Evolutionary conservation across 2,797 vertebrate genomes (phyloP).

Genomic region (Sebastes elongatus): DNA sequence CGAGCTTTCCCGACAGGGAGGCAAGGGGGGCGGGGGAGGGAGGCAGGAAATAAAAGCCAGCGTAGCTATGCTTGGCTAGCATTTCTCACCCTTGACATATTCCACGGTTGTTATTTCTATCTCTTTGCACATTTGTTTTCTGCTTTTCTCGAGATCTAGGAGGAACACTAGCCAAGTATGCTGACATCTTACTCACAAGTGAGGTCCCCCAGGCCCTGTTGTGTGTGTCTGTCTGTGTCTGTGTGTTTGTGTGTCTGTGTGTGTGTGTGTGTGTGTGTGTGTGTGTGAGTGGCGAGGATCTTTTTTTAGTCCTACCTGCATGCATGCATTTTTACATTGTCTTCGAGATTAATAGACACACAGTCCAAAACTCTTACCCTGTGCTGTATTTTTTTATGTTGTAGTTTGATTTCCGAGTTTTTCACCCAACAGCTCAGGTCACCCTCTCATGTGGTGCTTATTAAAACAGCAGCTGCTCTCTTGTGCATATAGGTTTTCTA

Average conservation of each 20-base stretch:
- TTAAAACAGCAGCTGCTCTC: slow-evolving; percentile 63
- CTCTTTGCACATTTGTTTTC: slow-evolving; percentile 68
- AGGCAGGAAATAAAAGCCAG: not conserved
- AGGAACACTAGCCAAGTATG: slow-evolving; percentile 55
- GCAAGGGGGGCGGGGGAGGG: not conserved
- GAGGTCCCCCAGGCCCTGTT: slow-evolving; percentile 47
- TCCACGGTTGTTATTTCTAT: slow-evolving; percentile 66
- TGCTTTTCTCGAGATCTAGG: slow-evolving; percentile 41
- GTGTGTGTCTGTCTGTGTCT: not conserved
- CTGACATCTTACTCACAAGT: slow-evolving; percentile 69
- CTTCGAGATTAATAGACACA: slow-evolving; percentile 8
- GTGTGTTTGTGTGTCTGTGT: not conserved
- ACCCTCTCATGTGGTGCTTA: slow-evolving; percentile 55
- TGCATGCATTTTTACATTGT: slow-evolving; percentile 13
- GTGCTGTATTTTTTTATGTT: not conserved
- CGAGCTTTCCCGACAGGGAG: slow-evolving; percentile 32
- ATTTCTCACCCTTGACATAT: slow-evolving; percentile 72
- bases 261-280: not conserved
- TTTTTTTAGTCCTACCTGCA: slow-evolving; percentile 33
- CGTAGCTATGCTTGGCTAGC: slow-evolving; percentile 58
- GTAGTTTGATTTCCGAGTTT: slow-evolving; percentile 38
- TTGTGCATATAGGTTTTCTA: slow-evolving; percentile 52
- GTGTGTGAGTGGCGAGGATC: not conserved
- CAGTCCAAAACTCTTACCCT: not conserved
- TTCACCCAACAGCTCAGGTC: slow-evolving; percentile 42